These are phyloP conservation scores for Onychostoma macrolepis DNA, from an alignment of 2,113 vertebrate species.

Conservation along the genomic window DNA sequence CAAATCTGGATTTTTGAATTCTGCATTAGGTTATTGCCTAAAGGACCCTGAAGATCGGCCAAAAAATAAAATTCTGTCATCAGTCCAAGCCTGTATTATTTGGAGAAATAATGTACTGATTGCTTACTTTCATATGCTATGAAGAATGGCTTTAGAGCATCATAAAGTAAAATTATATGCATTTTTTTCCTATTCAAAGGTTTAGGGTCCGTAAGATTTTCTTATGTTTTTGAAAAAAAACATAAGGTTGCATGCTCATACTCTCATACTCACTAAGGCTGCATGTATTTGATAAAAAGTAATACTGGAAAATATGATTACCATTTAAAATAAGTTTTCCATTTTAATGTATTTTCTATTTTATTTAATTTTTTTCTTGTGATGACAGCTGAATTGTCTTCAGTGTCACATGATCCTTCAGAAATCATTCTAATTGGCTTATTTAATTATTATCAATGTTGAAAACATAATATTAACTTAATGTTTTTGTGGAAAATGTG, in stretches of 20 bases:
- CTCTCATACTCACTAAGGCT: not conserved
- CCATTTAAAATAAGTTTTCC: not conserved
- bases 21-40: not conserved
- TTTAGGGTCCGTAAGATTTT: not conserved
- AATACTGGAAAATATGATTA: not conserved
- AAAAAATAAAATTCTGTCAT: not conserved
- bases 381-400: not conserved
- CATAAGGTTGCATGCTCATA: too few species aligned
- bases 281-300: not conserved
- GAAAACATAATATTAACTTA: too few species aligned
- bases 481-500: too few species aligned
- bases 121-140: not conserved
- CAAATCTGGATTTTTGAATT: not conserved
- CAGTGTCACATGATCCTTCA: too few species aligned
- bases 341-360: too few species aligned
- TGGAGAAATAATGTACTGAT: not conserved
- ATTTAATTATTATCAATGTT: not conserved
- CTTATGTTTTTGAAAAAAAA: not conserved
- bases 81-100: not conserved
- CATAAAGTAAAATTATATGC: not conserved
- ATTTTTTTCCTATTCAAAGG: not conserved
- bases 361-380: not conserved
- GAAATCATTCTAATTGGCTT: not conserved
- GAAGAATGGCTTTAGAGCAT: not conserved
- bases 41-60: not conserved